Evolutionary conservation across 2,113 vertebrate genomes (phyloP).

Genomic region (Engraulis encrasicolus): DNA sequence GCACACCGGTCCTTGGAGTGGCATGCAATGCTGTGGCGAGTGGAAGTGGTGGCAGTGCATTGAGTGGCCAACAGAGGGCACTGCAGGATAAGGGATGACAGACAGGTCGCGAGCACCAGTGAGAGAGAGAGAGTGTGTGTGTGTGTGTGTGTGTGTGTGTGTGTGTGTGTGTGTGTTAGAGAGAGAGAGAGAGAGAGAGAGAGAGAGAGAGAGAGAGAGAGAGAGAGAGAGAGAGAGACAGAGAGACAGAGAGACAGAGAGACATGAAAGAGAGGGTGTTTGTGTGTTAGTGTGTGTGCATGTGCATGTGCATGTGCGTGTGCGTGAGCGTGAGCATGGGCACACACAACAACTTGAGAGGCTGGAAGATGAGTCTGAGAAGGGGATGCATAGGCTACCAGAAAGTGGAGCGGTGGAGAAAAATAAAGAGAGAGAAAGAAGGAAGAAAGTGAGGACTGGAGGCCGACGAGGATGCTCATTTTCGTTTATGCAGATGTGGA

Average conservation of each 20-base stretch:
- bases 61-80: background rate
- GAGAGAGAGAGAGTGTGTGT: no score
- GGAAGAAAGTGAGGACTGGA: background rate
- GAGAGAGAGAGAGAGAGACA: background rate
- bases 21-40: background rate
- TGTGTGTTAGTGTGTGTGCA: no score
- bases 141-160: no score
- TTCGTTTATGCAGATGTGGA: background rate
- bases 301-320: no score
- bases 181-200: no score
- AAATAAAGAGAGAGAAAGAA: slow-evolving; percentile 14
- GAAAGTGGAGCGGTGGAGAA: background rate
- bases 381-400: no score
- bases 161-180: no score
- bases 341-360: no score
- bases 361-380: no score
- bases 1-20: slow-evolving; percentile 15
- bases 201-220: slow-evolving; percentile 19
- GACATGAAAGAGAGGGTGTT: background rate
- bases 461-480: background rate
- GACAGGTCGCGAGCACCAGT: no score
- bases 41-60: slow-evolving; percentile 28
- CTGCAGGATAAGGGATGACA: slow-evolving; percentile 36
- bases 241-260: slow-evolving; percentile 7
- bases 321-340: no score